These are phyloP conservation scores for Amazona guildingii DNA, from an alignment of 2,113 vertebrate species.

Conservation along the genomic window DNA sequence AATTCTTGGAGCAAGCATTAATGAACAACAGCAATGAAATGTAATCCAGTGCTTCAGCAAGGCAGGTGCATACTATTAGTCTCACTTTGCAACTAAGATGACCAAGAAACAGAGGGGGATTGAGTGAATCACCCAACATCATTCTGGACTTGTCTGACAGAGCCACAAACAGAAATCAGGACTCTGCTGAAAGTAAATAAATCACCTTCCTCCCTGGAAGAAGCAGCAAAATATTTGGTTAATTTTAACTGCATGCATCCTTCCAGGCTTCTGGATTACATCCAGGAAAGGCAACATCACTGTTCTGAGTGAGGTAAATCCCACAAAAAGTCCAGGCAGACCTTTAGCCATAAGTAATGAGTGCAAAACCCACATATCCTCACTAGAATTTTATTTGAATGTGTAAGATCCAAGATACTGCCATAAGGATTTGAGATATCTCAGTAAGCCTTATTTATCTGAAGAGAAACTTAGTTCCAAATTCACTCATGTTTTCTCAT, in stretches of 20 bases:
- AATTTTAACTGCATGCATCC: background rate
- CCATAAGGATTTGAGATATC: background rate
- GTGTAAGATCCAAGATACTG: background rate
- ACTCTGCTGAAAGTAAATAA: background rate
- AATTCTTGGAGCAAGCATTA: background rate
- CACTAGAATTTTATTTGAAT: background rate
- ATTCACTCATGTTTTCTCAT: background rate
- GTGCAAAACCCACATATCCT: background rate
- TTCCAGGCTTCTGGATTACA: background rate
- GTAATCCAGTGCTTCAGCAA: background rate
- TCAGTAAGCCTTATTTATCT: background rate
- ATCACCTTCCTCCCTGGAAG: background rate
- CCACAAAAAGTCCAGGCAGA: background rate
- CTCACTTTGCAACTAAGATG: background rate
- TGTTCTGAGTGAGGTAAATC: background rate
- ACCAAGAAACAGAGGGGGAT: background rate
- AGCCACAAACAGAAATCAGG: background rate
- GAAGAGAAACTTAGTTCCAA: background rate
- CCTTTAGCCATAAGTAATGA: background rate
- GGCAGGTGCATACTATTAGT: background rate
- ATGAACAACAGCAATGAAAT: background rate
- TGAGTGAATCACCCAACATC: slow-evolving; percentile 3
- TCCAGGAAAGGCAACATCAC: background rate
- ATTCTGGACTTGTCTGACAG: background rate
- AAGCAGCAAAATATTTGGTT: background rate